Evolutionary conservation across 2,113 vertebrate genomes (phyloP).

Genomic region (Furnarius figulus): DNA sequence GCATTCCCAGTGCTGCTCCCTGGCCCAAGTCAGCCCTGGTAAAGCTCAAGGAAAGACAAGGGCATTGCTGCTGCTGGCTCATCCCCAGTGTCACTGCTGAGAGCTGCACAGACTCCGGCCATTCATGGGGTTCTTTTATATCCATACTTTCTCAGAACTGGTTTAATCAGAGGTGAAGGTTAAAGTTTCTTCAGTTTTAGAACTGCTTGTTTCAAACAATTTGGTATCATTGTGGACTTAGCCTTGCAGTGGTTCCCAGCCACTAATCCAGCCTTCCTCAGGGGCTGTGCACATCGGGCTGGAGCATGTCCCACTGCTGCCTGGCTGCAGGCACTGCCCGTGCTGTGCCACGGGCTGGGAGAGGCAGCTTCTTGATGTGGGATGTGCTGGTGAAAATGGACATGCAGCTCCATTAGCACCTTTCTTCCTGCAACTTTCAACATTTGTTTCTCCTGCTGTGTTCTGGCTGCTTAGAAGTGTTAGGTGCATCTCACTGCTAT

Average conservation of each 20-base stretch:
- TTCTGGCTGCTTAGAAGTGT: background rate
- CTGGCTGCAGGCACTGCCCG: fast-evolving
- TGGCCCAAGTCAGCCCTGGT: background rate
- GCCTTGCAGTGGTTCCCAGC: background rate
- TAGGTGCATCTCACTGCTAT: background rate
- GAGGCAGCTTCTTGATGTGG: background rate
- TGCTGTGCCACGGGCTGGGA: fast-evolving
- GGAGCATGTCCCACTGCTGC: fast-evolving
- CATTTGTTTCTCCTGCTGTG: fast-evolving
- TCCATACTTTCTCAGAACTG: background rate
- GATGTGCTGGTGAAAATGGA: background rate
- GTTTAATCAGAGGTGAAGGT: background rate
- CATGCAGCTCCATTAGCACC: background rate
- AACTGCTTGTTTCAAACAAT: background rate
- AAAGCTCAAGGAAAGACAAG: background rate
- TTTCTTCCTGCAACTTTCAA: fast-evolving
- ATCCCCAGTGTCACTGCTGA: fast-evolving
- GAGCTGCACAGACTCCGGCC: fast-evolving
- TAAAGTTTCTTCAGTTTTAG: background rate
- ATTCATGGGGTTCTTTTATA: fast-evolving
- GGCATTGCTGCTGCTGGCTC: background rate
- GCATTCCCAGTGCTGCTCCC: background rate
- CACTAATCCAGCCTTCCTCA: fast-evolving
- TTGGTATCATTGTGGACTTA: background rate
- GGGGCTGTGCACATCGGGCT: fast-evolving